These are phyloP conservation scores for Papilio polytes DNA, from an alignment of 1,140 invertebrate genomes.

Conservation along the genomic window DNA sequence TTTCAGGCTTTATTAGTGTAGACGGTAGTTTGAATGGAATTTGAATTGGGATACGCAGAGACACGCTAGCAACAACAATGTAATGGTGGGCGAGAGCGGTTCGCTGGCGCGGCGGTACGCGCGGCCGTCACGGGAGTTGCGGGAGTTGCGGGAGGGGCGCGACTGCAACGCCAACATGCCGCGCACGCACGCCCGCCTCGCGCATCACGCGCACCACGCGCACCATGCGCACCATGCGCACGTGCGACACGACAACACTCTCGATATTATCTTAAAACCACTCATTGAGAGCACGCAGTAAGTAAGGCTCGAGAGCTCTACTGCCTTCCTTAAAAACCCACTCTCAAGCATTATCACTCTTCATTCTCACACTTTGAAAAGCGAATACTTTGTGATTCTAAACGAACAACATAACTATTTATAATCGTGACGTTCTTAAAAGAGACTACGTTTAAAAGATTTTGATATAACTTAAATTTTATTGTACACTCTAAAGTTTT, in stretches of 20 bases:
- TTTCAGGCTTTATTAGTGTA: slow-evolving; percentile 30
- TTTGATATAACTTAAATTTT: too few species aligned
- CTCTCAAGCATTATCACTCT: slow-evolving; percentile 42
- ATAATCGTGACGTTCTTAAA: too few species aligned
- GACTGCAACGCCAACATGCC: slow-evolving; percentile 81
- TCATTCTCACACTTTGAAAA: too few species aligned
- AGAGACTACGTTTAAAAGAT: too few species aligned
- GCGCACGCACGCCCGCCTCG: slow-evolving; percentile 70
- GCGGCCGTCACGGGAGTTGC: slow-evolving; percentile 61
- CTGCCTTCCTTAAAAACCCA: neutral
- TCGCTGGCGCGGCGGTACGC: slow-evolving; percentile 77
- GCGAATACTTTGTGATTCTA: too few species aligned
- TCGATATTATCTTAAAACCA: slow-evolving; percentile 84
- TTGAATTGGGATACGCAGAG: slow-evolving; percentile 79
- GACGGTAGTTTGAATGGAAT: slow-evolving; percentile 65
- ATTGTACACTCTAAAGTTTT: neutral
- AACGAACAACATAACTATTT: too few species aligned
- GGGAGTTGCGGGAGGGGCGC: slow-evolving; percentile 53
- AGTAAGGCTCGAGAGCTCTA: slow-evolving; percentile 67
- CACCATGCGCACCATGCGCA: slow-evolving; percentile 53
- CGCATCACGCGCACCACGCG: slow-evolving; percentile 56
- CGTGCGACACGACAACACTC: slow-evolving; percentile 80
- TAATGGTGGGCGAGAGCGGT: slow-evolving; percentile 79
- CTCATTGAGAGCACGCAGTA: slow-evolving; percentile 84
- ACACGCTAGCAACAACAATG: slow-evolving; percentile 85